phyloP scores from a whole-genome alignment of 2,888 invertebrate species.

The Plebejus anna region DNA sequence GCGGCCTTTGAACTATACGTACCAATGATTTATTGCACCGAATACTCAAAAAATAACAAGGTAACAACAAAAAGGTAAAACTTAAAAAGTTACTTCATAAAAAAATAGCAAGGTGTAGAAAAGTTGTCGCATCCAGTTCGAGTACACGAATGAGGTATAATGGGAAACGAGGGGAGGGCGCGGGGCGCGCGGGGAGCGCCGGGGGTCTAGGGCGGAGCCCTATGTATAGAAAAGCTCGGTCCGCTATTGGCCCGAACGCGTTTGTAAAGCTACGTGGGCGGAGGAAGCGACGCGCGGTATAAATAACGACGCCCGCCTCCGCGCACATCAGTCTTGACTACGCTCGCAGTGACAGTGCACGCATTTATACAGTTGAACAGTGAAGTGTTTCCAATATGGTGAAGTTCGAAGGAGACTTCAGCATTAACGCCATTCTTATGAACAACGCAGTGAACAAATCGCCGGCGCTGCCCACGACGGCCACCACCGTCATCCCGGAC shows the following conservation, averaged over 20 bases:
- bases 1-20: conserved; percentile 1
- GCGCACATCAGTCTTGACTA: conserved; percentile 68
- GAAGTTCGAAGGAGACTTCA: conserved; percentile 86
- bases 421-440: conserved; percentile 89
- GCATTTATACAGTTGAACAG: conserved; percentile 47
- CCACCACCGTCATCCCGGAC: conserved; percentile 61
- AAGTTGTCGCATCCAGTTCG: conserved; percentile 40
- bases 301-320: conserved; percentile 64
- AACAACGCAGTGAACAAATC: conserved; percentile 68
- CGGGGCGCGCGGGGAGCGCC: conserved; percentile 43
- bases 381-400: conserved; percentile 67
- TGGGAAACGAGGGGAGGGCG: conserved; percentile 33
- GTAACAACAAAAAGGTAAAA: conserved; percentile 18
- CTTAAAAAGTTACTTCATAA: conserved; percentile 9
- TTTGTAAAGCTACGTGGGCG: conserved; percentile 56
- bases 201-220: conserved; percentile 51
- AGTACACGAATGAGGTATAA: conserved; percentile 37
- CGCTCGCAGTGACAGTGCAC: conserved; percentile 62
- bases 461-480: conserved; percentile 65
- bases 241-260: conserved; percentile 49
- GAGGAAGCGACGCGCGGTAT: conserved; percentile 50
- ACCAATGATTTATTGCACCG: not conserved
- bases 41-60: not conserved
- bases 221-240: conserved; percentile 67
- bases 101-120: conserved; percentile 33